phyloP scores from a whole-genome alignment of 2,797 vertebrate species.

The Epinephelus coioides region DNA sequence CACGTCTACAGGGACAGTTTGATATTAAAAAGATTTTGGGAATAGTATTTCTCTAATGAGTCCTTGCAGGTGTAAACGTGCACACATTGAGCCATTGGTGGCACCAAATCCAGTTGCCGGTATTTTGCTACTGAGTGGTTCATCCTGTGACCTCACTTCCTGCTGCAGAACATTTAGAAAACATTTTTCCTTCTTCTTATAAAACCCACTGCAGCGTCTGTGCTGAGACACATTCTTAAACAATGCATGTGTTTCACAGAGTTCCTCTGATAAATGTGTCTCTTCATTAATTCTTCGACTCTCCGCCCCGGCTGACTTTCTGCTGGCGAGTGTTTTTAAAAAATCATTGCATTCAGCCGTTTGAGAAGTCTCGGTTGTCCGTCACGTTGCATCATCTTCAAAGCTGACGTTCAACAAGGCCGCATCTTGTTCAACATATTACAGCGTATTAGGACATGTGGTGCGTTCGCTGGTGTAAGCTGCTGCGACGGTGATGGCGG shows the following conservation, averaged over 20 bases:
- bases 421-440: constrained; percentile 36
- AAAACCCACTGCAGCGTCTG: not conserved
- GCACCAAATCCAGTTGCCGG: not conserved
- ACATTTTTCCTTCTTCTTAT: not conserved
- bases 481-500: constrained; percentile 18
- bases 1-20: not conserved
- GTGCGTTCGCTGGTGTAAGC: constrained; percentile 24
- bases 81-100: not conserved
- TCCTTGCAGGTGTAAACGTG: not conserved
- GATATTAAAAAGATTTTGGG: not conserved
- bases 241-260: not conserved
- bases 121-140: not conserved
- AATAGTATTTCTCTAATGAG: not conserved
- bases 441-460: constrained; percentile 25
- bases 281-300: not conserved
- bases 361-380: constrained; percentile 41
- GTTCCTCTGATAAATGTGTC: not conserved
- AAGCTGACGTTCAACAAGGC: constrained; percentile 55
- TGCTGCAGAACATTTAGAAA: not conserved
- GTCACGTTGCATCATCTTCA: constrained; percentile 64
- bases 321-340: constrained; percentile 10
- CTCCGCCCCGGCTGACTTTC: constrained; percentile 3
- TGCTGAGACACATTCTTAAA: not conserved
- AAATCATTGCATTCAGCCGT: constrained; percentile 36
- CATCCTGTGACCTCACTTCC: not conserved